Conservation (phyloP, 2,888 invertebrate genomes). For the Platycheirus albimanus region DNA sequence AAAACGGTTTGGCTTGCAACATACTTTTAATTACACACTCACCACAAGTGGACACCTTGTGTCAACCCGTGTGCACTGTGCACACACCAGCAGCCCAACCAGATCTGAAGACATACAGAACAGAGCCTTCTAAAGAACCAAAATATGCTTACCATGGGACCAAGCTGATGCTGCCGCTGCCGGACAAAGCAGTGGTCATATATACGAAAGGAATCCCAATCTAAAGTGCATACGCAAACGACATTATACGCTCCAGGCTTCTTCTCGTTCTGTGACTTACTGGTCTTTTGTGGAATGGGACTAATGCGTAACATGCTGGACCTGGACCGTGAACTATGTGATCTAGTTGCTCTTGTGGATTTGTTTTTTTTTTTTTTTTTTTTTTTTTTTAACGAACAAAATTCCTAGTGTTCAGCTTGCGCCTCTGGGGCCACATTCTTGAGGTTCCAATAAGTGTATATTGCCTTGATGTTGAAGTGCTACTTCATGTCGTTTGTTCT, state of each 20-base stretch:
- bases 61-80: slow-evolving; percentile 55
- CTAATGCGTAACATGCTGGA: slow-evolving; percentile 70
- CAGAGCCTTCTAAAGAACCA: slow-evolving; percentile 48
- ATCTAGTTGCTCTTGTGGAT: slow-evolving; percentile 62
- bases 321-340: slow-evolving; percentile 72
- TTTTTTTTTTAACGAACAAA: slow-evolving; percentile 43
- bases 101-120: slow-evolving; percentile 36
- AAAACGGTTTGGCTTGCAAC: slow-evolving; percentile 72
- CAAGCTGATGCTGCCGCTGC: neutral
- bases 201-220: slow-evolving; percentile 47
- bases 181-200: slow-evolving; percentile 27
- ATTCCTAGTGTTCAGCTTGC: slow-evolving; percentile 68
- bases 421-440: slow-evolving; percentile 59
- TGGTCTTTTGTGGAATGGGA: slow-evolving; percentile 65
- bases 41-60: slow-evolving; percentile 67
- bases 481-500: slow-evolving; percentile 60
- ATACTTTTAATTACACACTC: slow-evolving; percentile 73
- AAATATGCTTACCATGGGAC: slow-evolving; percentile 45
- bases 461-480: slow-evolving; percentile 51
- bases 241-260: slow-evolving; percentile 17
- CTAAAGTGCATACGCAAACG: slow-evolving; percentile 38
- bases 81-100: slow-evolving; percentile 8
- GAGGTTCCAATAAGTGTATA: slow-evolving; percentile 33
- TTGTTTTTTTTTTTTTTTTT: slow-evolving; percentile 23
- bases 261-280: slow-evolving; percentile 64